phyloP scores from a whole-genome alignment of 2,888 invertebrate genomes.

The Meliscaeva auricollis region DNA sequence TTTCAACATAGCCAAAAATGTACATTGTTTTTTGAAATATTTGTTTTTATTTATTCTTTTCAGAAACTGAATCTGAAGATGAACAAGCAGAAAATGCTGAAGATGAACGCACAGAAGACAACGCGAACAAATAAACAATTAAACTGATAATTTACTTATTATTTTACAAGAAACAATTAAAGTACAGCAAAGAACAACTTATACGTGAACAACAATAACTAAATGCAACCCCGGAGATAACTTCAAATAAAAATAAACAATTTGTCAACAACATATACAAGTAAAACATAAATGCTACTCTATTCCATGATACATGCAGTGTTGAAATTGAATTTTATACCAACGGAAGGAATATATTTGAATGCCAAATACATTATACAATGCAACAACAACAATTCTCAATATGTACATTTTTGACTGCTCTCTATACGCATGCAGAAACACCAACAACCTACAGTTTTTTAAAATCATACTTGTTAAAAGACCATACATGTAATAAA shows the following conservation, averaged over 20 bases:
- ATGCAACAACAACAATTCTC: constrained; percentile 62
- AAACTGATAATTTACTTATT: constrained; percentile 44
- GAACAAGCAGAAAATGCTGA: constrained; percentile 79
- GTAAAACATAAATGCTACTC: constrained; percentile 37
- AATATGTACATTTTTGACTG: constrained; percentile 59
- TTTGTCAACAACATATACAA: constrained; percentile 23
- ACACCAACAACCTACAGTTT: constrained; percentile 51
- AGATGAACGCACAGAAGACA: constrained; percentile 33
- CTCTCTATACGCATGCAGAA: constrained; percentile 50
- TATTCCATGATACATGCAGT: constrained; percentile 46
- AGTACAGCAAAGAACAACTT: constrained; percentile 31
- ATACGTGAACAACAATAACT: constrained; percentile 47
- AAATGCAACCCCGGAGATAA: constrained; percentile 16
- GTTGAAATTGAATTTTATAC: constrained; percentile 70
- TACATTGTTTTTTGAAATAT: neutral
- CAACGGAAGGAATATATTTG: constrained; percentile 67
- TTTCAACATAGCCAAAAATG: no score
- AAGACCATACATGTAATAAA: constrained; percentile 37
- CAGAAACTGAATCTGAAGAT: constrained; percentile 84
- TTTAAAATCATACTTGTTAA: constrained; percentile 62
- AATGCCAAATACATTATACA: constrained; percentile 73
- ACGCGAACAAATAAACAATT: constrained; percentile 59
- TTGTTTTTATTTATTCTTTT: constrained; percentile 75
- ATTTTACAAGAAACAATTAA: constrained; percentile 46
- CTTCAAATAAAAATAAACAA: constrained; percentile 32